Conservation (phyloP, 1,140 invertebrate species). For the Oppia nitens region DNA sequence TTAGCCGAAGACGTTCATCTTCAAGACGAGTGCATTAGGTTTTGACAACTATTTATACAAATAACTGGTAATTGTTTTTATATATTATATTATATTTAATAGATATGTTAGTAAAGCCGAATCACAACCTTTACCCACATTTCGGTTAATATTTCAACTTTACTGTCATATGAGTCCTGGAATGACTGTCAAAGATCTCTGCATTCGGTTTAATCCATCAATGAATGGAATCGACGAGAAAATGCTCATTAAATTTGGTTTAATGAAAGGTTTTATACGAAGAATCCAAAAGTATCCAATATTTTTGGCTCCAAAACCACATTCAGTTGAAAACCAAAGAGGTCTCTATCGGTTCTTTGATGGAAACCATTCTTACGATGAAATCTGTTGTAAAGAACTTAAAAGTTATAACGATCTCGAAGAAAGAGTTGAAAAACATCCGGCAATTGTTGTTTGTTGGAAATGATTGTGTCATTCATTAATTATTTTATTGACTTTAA, state of each 20-base stretch:
- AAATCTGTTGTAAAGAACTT: conserved; percentile 68
- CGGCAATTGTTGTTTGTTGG: conserved; percentile 63
- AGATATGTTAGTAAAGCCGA: conserved; percentile 14
- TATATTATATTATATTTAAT: conserved; percentile 1
- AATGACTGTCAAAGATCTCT: conserved; percentile 64
- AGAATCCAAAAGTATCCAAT: conserved; percentile 51
- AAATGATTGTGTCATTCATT: conserved; percentile 36
- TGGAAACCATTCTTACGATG: conserved; percentile 60
- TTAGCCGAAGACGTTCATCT: conserved; percentile 39
- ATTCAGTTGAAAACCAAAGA: conserved; percentile 14
- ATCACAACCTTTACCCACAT: conserved; percentile 36
- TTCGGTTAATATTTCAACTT: conserved; percentile 58
- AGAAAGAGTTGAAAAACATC: conserved; percentile 65
- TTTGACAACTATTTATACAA: conserved; percentile 39
- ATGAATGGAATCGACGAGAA: conserved; percentile 40
- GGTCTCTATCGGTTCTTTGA: conserved; percentile 45
- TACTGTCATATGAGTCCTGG: conserved; percentile 68
- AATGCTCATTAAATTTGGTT: conserved; percentile 75
- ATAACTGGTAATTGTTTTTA: conserved; percentile 33
- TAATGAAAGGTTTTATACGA: conserved; percentile 57
- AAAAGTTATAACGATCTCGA: conserved; percentile 54
- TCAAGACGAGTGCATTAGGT: conserved; percentile 48
- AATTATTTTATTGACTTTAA: too few relatives aligned
- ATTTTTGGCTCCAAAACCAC: background rate
- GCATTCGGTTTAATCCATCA: conserved; percentile 55